Evolutionary conservation across 1,140 invertebrate species (phyloP).

Genomic region (Cotesia glomerata): DNA sequence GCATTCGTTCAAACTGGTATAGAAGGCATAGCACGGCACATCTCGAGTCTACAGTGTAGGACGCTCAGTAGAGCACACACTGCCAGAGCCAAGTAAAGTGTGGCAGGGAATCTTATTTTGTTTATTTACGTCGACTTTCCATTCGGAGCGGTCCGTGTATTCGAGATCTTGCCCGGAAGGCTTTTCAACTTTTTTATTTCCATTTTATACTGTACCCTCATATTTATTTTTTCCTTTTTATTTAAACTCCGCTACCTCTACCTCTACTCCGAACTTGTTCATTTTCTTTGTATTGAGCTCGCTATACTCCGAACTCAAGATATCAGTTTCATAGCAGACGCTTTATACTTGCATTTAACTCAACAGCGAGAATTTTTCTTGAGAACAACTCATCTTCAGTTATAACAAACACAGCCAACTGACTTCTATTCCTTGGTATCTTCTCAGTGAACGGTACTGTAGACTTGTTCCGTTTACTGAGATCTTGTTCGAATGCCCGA

Average conservation of each 20-base stretch:
- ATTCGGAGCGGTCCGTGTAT: constrained; percentile 24
- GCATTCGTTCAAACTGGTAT: constrained; percentile 1
- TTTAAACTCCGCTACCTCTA: neutral
- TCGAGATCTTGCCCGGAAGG: constrained; percentile 20
- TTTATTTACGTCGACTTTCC: constrained; percentile 49
- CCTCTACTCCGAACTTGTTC: neutral
- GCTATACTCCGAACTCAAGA: neutral
- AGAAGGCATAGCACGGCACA: neutral
- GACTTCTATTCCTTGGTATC: neutral
- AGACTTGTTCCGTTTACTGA: neutral
- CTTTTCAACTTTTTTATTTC: constrained; percentile 19
- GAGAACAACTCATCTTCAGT: neutral
- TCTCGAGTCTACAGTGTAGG: constrained; percentile 32
- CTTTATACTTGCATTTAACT: constrained; percentile 11
- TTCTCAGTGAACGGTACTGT: too few species aligned
- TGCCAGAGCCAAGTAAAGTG: too few species aligned
- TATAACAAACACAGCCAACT: neutral
- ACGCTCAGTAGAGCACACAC: neutral
- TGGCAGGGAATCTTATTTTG: constrained; percentile 37
- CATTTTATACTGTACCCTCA: neutral
- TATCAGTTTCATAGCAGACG: constrained; percentile 24
- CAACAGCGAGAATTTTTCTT: constrained; percentile 18
- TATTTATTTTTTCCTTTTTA: too few species aligned
- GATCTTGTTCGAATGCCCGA: too few species aligned
- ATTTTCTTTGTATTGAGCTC: neutral